Conservation (phyloP, 1,140 invertebrate genomes). For the Drosophila chauvacae region DNA sequence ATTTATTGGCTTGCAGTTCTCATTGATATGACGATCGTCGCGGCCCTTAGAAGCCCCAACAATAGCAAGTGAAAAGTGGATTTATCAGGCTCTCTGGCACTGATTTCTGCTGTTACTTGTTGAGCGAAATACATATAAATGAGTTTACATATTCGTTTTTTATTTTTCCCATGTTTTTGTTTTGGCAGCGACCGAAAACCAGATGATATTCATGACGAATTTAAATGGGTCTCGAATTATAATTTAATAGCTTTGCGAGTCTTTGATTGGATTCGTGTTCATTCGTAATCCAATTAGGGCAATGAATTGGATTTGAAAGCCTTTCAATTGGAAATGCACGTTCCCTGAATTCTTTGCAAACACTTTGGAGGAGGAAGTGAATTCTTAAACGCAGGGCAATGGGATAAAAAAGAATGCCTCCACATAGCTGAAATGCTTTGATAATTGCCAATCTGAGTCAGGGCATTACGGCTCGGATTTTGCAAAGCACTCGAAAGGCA, state of each 20-base stretch:
- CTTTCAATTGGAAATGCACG: not conserved
- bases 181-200: conserved; percentile 29
- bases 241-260: conserved; percentile 34
- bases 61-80: conserved; percentile 48
- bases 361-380: conserved; percentile 20
- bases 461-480: conserved; percentile 25
- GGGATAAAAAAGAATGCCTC: conserved; percentile 17
- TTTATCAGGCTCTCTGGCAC: conserved; percentile 41
- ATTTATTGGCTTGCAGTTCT: conserved; percentile 54
- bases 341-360: not conserved
- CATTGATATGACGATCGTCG: not conserved
- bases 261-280: conserved; percentile 1
- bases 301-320: conserved; percentile 8
- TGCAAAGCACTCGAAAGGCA: conserved; percentile 27
- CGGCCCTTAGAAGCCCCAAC: conserved; percentile 15
- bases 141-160: conserved; percentile 6
- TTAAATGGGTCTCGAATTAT: conserved; percentile 39
- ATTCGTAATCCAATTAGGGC: conserved; percentile 26
- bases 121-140: conserved; percentile 24
- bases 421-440: conserved; percentile 17
- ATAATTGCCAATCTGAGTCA: conserved; percentile 44
- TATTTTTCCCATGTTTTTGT: conserved; percentile 12
- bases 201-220: conserved; percentile 40
- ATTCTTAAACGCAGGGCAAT: conserved; percentile 8
- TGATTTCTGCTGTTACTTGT: conserved; percentile 30